Base-by-base conservation (phyloP, 2,888 invertebrate species). In the Leptinotarsa juncta region DNA sequence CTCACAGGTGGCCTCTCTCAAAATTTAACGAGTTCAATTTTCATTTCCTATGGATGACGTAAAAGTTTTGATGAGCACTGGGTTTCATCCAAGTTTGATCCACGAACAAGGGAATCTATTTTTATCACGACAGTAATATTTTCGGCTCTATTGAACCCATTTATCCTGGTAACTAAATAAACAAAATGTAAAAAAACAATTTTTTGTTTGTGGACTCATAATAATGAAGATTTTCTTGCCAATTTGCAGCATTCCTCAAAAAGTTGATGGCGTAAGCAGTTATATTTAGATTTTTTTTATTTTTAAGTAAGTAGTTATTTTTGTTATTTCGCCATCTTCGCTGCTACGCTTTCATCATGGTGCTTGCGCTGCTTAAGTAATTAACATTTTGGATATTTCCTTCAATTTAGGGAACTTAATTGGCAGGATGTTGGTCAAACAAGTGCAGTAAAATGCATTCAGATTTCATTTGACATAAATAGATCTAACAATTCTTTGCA, bases 161-260 rank as follows among this genome's bases (percentile, higher is more conserved):
- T 20, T 57, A 20, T 12, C 18, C 20, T 10, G 60, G 15, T 4
- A 26, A 26, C 4, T 53, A 2, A 60, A 26, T 23, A 26, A 23
- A 20, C 60, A 15, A 26, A 60, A 60, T 60, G 26, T 23, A 14
- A 60, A 60, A n/a, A 23, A 60, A 60, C 26, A 16, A 60, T 14
- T 60, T 26, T 26, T 18, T 23, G 26, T 3, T 60, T 23, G 60
- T 23, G 23, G 5, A 20, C 60, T 73, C 5, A 62, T 66, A 65
- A 57, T 57, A 50, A 69, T 65, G 68, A 71, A 32, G 23, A 60
- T 70, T 70, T 68, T 74, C 67, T 77, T 76, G 71, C 23, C 76
- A 79, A 78, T 92, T 92, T 83, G 84, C 92, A 94, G 94, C 93
- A 89, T 94, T 93, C 92, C 92, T 94, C 90, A 93, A 93, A 92